Evolutionary conservation across 2,888 invertebrate genomes (phyloP).

Genomic region (Xylota segnis): DNA sequence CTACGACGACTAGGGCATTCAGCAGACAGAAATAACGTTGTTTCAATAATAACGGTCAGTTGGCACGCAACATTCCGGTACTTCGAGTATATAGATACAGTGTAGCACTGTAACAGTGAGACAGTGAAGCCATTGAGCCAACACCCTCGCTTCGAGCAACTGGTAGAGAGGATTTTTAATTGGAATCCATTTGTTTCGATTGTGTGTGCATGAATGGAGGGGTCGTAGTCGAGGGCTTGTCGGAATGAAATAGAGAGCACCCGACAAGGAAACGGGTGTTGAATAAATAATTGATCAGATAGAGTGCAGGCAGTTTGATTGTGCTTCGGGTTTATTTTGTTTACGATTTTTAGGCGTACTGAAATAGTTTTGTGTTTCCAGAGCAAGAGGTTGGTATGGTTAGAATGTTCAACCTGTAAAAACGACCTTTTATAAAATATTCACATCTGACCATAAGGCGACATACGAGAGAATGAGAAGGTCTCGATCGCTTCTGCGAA

Average conservation of each 20-base stretch:
- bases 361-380: slow-evolving; percentile 3
- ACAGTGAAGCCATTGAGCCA: slow-evolving; percentile 36
- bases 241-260: slow-evolving; percentile 21
- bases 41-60: slow-evolving; percentile 57
- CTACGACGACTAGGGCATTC: not conserved
- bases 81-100: slow-evolving; percentile 4
- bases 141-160: slow-evolving; percentile 44
- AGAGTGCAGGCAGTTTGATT: slow-evolving; percentile 37
- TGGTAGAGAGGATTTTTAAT: slow-evolving; percentile 38
- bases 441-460: no score
- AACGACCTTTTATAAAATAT: no score
- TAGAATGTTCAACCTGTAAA: not conserved
- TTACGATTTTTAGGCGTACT: not conserved
- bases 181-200: slow-evolving; percentile 56
- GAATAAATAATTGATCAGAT: slow-evolving; percentile 70
- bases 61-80: slow-evolving; percentile 52
- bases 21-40: slow-evolving; percentile 47
- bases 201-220: not conserved
- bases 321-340: slow-evolving; percentile 3
- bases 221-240: not conserved
- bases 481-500: no score
- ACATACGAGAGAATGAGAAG: no score
- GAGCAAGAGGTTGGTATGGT: not conserved
- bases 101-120: slow-evolving; percentile 18
- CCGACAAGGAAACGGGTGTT: slow-evolving; percentile 53